Conservation (phyloP, 1,140 invertebrate species). For the Sitobion miscanthi region DNA sequence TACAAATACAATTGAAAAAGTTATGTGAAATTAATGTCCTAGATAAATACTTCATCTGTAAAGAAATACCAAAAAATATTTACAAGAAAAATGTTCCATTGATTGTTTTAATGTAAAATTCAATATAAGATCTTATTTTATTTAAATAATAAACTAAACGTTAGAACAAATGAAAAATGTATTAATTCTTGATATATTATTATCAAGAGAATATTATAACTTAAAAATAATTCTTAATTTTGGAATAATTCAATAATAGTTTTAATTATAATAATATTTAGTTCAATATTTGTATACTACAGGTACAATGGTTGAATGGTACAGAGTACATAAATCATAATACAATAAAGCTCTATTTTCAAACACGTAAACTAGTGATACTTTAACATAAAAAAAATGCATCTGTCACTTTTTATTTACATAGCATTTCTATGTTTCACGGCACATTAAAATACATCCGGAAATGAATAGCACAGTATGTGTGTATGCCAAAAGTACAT, state of each 20-base stretch:
- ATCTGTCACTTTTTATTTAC: conserved; percentile 27
- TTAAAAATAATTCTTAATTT: no score
- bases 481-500: conserved; percentile 29
- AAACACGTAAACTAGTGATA: background rate
- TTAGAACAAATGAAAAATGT: background rate
- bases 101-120: background rate
- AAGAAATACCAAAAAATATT: no score
- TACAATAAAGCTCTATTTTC: conserved; percentile 7
- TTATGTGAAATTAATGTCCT: no score
- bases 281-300: background rate
- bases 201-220: background rate
- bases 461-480: conserved; percentile 30
- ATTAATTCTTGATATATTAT: background rate
- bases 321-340: background rate
- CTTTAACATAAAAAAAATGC: background rate
- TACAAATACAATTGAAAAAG: background rate
- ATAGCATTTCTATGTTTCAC: background rate
- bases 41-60: no score
- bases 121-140: background rate
- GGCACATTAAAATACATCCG: conserved; percentile 45
- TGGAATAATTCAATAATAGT: background rate
- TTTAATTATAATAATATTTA: background rate
- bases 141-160: no score
- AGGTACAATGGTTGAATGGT: background rate
- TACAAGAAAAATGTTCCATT: background rate